Base-by-base conservation (phyloP, 2,888 invertebrate genomes). In the Diarsia dahlii region DNA sequence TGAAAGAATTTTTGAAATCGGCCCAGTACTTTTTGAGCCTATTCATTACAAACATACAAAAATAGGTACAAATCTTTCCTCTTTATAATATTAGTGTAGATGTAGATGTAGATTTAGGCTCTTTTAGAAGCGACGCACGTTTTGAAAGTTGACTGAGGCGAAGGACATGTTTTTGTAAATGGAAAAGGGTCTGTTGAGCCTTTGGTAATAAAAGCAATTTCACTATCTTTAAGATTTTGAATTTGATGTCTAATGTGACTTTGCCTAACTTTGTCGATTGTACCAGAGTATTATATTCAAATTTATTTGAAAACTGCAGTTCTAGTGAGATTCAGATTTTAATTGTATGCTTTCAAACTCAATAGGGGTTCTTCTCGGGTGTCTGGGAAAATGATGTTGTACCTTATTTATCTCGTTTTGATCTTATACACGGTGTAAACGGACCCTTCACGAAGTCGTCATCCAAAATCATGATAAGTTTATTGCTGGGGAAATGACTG, bases 91-190 rank as follows among this genome's bases (percentile, higher is more conserved):
- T n/a, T n/a, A n/a, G n/a, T n/a, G n/a, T n/a, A n/a, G n/a, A n/a
- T n/a, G n/a, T n/a, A n/a, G n/a, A n/a, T n/a, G n/a, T n/a, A n/a
- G n/a, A 56, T 48, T 20, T 18, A 18, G 64, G 18, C 46, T 15
- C n/a, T 54, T 65, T 52, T 18, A 46, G 2, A 75, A 20, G 50
- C 76, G 18, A 20, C 52, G 15, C 76, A 67, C 60, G 67, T 67
- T 62, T 46, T 20, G 12, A 5, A 23, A 48, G 34, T 23, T 64
- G 63, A 58, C 50, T 45, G 15, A 39, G n/a, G 34, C 4, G 15
- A 58, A 13, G 34, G 13, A 46, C n/a, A 20, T 46, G n/a, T 50
- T 60, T 34, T 46, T 56, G 56, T 20, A 60, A 69, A 58, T 56
- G 73, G 15, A 23, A 46, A 62, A 23, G 15, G 20, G 15, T 66